These are phyloP conservation scores for Phyllopteryx taeniolatus DNA, from an alignment of 2,113 vertebrate genomes.

Conservation along the genomic window DNA sequence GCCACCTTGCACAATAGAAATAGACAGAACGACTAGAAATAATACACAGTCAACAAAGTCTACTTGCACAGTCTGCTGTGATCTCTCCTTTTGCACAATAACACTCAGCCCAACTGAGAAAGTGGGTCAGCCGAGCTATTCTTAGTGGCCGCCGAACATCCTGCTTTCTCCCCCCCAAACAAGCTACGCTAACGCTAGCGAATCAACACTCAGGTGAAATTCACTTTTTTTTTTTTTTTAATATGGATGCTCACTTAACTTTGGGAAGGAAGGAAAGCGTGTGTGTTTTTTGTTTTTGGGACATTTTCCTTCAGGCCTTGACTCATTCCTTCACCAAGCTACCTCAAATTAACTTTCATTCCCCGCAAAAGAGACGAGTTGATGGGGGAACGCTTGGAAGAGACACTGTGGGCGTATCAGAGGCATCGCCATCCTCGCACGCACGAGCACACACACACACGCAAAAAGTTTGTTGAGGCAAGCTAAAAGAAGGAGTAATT, in stretches of 20 bases:
- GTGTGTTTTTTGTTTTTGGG: neutral
- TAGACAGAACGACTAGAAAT: conserved; percentile 9
- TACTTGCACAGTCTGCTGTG: conserved; percentile 28
- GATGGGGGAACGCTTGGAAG: conserved; percentile 56
- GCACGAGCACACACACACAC: conserved; percentile 36
- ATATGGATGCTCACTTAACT: conserved; percentile 68
- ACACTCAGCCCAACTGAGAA: conserved; percentile 53
- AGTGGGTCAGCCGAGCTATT: conserved; percentile 73
- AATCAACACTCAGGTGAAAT: conserved; percentile 41
- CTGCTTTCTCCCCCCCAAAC: conserved; percentile 49
- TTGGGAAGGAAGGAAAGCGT: conserved; percentile 52
- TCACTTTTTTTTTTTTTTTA: conserved; percentile 54
- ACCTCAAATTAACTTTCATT: conserved; percentile 16
- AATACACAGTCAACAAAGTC: conserved; percentile 22
- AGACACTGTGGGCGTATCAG: conserved; percentile 55
- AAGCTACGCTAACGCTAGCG: conserved; percentile 41
- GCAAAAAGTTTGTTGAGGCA: conserved; percentile 53
- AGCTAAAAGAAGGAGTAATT: conserved; percentile 18
- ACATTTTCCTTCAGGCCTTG: conserved; percentile 27
- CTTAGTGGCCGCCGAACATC: conserved; percentile 62
- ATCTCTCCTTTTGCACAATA: conserved; percentile 55
- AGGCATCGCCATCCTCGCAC: conserved; percentile 42
- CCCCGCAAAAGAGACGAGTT: conserved; percentile 17
- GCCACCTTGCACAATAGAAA: conserved; percentile 19
- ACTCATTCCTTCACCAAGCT: conserved; percentile 70